These are phyloP conservation scores for Colinus virginianus DNA, from an alignment of 2,113 vertebrate genomes.

Conservation along the genomic window DNA sequence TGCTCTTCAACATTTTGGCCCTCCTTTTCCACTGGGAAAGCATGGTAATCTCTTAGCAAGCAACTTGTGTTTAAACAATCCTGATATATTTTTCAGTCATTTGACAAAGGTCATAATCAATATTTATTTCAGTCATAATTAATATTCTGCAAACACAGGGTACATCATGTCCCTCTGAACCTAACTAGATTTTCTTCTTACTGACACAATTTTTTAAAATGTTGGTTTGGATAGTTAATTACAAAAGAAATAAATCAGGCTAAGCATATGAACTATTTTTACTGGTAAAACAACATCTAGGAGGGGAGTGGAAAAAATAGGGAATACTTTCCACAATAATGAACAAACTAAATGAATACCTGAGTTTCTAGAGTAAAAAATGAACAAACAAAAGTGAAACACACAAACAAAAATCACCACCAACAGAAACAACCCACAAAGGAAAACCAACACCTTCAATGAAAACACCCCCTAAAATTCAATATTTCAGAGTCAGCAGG, in stretches of 20 bases:
- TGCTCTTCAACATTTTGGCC: background rate
- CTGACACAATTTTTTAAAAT: conserved; percentile 1
- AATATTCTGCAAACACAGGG: conserved; percentile 34
- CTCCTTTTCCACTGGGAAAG: conserved; percentile 18
- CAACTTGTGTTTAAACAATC: conserved; percentile 44
- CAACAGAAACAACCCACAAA: background rate
- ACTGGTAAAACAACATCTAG: background rate
- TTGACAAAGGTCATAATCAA: conserved; percentile 37
- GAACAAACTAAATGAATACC: background rate
- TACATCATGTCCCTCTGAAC: conserved; percentile 22
- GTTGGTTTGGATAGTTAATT: background rate
- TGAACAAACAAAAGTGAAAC: background rate
- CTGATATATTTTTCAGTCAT: conserved; percentile 34
- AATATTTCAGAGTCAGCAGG: background rate
- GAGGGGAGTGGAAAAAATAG: background rate
- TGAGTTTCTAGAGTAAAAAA: background rate
- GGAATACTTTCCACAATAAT: background rate
- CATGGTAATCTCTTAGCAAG: conserved; percentile 18
- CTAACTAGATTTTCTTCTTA: background rate
- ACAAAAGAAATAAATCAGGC: background rate
- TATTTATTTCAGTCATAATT: conserved; percentile 51
- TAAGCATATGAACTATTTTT: background rate
- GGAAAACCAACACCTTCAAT: background rate
- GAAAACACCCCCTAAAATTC: background rate
- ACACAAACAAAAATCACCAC: background rate